A percentile compares a stretch with the other conserved stretches of the same genome.
phyloP scores from a whole-genome alignment of 2,113 vertebrate genomes.

The Tonatia bakeri region DNA sequence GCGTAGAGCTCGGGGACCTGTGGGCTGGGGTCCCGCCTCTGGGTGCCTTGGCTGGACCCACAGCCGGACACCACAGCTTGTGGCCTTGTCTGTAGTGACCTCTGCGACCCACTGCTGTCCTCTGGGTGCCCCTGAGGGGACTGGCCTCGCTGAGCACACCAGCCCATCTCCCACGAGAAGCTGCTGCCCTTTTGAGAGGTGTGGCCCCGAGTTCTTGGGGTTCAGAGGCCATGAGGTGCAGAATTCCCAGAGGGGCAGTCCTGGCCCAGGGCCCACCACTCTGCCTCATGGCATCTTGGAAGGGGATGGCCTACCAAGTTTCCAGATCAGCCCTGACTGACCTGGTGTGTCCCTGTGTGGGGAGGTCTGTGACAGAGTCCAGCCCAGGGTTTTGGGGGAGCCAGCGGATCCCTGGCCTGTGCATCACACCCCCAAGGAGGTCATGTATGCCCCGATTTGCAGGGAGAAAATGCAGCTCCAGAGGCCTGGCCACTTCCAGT shows the following conservation, averaged over 20 bases:
- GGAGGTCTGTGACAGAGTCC: not conserved
- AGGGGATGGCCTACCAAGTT: not conserved
- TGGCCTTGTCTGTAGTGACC: not conserved
- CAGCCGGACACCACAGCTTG: accelerated
- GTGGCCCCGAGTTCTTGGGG: not conserved
- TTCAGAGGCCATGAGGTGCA: not conserved
- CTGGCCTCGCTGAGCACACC: not conserved
- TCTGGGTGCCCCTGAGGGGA: not conserved
- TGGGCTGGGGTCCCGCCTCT: not conserved
- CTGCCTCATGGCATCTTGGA: accelerated
- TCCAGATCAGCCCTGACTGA: accelerated
- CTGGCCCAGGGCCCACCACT: accelerated
- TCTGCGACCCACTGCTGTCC: accelerated
- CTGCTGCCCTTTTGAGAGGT: not conserved
- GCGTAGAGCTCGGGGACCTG: accelerated
- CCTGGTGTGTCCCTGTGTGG: accelerated
- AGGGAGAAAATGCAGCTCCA: accelerated
- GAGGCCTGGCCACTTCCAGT: not conserved
- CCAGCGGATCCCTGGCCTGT: not conserved
- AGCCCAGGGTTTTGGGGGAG: not conserved
- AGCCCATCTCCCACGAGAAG: not conserved
- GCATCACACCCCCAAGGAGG: too few species aligned
- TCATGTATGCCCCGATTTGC: accelerated
- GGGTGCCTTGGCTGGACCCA: not conserved
- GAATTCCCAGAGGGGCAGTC: accelerated